Conservation (phyloP, 2,888 invertebrate species). For the Sabatieria punctata region DNA sequence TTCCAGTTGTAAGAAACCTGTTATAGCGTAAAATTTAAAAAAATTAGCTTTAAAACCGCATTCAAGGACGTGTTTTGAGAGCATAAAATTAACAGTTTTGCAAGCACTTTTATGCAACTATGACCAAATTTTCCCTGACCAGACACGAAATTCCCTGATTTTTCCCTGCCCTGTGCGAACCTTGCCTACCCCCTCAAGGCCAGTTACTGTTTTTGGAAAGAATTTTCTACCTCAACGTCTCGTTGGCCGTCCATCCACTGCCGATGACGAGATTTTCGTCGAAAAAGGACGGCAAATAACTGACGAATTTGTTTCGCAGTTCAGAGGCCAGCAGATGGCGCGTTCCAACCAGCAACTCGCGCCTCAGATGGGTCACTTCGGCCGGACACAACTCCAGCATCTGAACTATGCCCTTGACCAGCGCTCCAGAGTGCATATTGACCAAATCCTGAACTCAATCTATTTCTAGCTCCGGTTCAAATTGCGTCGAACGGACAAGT, state of each 20-base stretch:
- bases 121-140: too few species aligned
- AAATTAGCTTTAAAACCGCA: too few species aligned
- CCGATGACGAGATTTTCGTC: conserved; percentile 74
- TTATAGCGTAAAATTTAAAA: too few species aligned
- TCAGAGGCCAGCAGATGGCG: conserved; percentile 89
- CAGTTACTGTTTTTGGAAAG: too few species aligned
- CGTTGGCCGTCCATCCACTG: conserved; percentile 85
- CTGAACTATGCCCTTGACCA: conserved; percentile 82
- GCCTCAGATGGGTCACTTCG: conserved; percentile 67
- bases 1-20: too few species aligned
- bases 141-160: too few species aligned
- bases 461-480: background rate
- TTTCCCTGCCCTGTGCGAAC: too few species aligned
- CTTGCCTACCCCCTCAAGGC: too few species aligned
- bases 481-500: too few species aligned
- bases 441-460: conserved; percentile 45
- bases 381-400: conserved; percentile 56
- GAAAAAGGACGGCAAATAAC: conserved; percentile 78
- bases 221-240: conserved; percentile 49
- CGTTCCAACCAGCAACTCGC: conserved; percentile 83
- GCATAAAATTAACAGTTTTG: too few species aligned
- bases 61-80: too few species aligned
- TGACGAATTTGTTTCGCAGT: conserved; percentile 67
- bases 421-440: conserved; percentile 55
- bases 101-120: too few species aligned